Evolutionary conservation across 2,797 vertebrate species (phyloP).

Genomic region (Hydrocynus forskahlii): DNA sequence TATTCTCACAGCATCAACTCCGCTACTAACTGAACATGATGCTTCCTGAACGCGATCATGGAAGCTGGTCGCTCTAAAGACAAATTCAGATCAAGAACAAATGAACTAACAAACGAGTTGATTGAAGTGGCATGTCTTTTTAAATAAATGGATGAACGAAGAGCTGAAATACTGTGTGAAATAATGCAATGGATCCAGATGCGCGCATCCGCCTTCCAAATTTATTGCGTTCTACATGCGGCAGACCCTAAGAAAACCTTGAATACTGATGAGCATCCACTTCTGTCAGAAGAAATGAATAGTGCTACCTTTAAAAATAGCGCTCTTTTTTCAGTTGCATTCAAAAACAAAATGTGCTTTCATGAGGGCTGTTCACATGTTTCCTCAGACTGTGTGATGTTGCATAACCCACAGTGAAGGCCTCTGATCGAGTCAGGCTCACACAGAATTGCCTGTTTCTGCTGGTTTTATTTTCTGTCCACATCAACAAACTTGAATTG

Average conservation of each 20-base stretch:
- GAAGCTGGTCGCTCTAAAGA: neutral
- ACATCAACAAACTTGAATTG: too few relatives aligned
- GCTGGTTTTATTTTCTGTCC: neutral
- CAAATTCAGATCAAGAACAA: neutral
- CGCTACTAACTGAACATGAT: neutral
- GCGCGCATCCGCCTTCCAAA: neutral
- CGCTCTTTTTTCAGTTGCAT: slow-evolving; percentile 8
- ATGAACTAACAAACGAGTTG: neutral
- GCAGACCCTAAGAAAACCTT: neutral
- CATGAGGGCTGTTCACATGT: neutral
- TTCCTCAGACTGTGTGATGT: neutral
- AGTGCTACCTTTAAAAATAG: slow-evolving; percentile 12
- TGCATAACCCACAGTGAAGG: neutral
- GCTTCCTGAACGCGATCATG: neutral
- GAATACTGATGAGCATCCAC: slow-evolving; percentile 9
- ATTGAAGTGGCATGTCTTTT: neutral
- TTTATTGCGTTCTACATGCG: neutral
- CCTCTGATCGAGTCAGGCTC: neutral
- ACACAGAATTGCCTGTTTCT: neutral
- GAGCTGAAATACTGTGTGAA: neutral
- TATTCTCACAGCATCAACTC: neutral
- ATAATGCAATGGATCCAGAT: neutral
- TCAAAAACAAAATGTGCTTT: slow-evolving; percentile 12
- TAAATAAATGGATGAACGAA: neutral
- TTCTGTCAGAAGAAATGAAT: slow-evolving; percentile 10